Evolutionary conservation across 2,888 invertebrate species (phyloP), one percentile per base, ranked within the genome.

Genomic region (Chorisops tibialis): DNA sequence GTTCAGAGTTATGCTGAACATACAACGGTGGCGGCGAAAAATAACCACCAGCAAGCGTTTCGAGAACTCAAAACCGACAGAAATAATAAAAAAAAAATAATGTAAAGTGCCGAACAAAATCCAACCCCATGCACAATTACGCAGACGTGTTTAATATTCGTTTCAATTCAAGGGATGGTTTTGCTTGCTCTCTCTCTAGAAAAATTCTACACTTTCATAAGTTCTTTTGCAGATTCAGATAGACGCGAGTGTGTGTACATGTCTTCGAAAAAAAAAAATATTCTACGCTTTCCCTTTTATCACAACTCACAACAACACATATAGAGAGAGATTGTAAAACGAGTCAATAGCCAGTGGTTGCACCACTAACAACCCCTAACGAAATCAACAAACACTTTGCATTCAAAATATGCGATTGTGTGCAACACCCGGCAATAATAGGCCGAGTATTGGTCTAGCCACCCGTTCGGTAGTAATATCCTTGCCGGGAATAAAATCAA

Each of bases 61-160:
- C 16, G 18, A 35, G 21, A 12, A 11, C 19, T 3, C 16, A 38
- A 38, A 50, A 38, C 6, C 3, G 19, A 30, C 14, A 14, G 16
- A 24, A 54, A 54, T 39, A 18, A 37, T n/a, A 51, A 4, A 38
- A 39, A 22, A 16, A 37, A 59, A 64, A 62, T 51, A 51, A 50
- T 38, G 48, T 59, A 48, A 52, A 49, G 59, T 56, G 21, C 56
- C 56, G 56, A 59, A 61, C 52, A 63, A 65, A 63, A 62, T 62
- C 61, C 65, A 65, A 19, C 63, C 65, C 65, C 61, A 61, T 63
- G 63, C 65, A 65, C 65, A 63, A 63, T 65, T 65, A 65, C 65
- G 56, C 63, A 61, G 47, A 61, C 56, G 58, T 38, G 24, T 51
- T 51, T 56, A 45, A 30, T 59, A 38, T 48, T 19, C 30, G 38